phyloP scores from a whole-genome alignment of 2,888 invertebrate genomes.

The Nomada flava region DNA sequence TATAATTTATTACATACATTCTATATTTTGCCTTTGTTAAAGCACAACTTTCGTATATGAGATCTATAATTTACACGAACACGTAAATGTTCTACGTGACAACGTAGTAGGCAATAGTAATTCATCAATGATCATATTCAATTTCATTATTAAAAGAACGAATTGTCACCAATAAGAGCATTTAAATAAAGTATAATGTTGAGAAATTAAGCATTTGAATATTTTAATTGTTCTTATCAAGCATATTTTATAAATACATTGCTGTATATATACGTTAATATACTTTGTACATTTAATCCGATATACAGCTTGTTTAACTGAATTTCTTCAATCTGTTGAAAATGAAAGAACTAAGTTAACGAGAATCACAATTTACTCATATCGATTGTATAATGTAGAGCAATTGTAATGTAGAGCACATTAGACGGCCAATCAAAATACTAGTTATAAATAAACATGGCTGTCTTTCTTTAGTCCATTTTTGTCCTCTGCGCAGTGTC shows the following conservation, averaged over 20 bases:
- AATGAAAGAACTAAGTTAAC: constrained; percentile 45
- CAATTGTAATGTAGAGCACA: constrained; percentile 46
- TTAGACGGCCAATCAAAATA: constrained; percentile 69
- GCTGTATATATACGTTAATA: not conserved
- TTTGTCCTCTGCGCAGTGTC: constrained; percentile 53
- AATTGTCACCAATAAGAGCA: not conserved
- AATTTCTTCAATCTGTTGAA: constrained; percentile 11
- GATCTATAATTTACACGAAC: not conserved
- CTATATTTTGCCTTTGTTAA: not conserved
- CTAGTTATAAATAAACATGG: constrained; percentile 71
- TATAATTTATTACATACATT: not conserved
- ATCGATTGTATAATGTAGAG: constrained; percentile 63
- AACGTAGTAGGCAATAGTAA: constrained; percentile 5
- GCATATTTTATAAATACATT: not conserved
- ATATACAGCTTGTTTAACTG: not conserved
- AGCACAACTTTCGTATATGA: not conserved
- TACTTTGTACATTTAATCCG: not conserved
- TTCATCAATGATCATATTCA: not conserved
- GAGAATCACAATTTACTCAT: constrained; percentile 43
- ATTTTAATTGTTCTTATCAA: not conserved
- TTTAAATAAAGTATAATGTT: not conserved
- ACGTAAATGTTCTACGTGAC: not conserved
- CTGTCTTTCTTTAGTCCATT: constrained; percentile 58
- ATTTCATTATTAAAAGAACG: not conserved
- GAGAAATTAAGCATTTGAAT: not conserved